Evolutionary conservation across 2,113 vertebrate genomes (phyloP).

Genomic region (Gymnarchus niloticus): DNA sequence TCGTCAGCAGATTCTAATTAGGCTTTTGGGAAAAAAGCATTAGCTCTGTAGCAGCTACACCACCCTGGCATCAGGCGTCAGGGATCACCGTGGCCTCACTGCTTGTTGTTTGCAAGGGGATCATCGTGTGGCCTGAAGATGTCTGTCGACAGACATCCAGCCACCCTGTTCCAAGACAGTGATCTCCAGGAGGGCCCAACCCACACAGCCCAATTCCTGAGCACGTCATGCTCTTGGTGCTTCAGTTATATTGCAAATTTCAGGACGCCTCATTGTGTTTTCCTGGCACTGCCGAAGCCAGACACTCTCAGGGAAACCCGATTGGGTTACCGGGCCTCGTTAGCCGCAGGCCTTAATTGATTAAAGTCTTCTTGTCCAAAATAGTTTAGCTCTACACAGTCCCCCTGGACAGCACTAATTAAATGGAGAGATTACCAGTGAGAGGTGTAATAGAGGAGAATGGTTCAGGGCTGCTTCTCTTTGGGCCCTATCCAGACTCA

Average conservation of each 20-base stretch:
- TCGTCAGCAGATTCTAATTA: slow-evolving; percentile 26
- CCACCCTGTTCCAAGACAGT: background rate
- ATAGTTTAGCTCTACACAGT: slow-evolving; percentile 15
- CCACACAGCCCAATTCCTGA: slow-evolving; percentile 17
- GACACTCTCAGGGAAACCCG: slow-evolving; percentile 27
- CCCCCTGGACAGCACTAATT: slow-evolving; percentile 19
- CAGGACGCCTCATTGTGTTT: slow-evolving; percentile 33
- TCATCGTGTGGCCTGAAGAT: background rate
- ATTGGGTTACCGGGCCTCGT: slow-evolving; percentile 26
- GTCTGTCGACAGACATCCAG: background rate
- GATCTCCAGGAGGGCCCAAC: background rate
- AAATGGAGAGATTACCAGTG: slow-evolving; percentile 17
- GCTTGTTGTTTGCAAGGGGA: background rate
- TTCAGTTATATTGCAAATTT: slow-evolving; percentile 33
- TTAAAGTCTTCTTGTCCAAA: slow-evolving; percentile 33
- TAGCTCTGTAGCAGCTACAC: background rate
- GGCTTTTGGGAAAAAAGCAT: background rate
- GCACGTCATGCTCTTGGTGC: slow-evolving; percentile 2
- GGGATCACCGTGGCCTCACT: background rate
- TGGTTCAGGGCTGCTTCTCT: slow-evolving; percentile 28
- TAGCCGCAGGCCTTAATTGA: slow-evolving; percentile 31
- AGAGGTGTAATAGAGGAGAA: slow-evolving; percentile 28
- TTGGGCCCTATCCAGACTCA: slow-evolving; percentile 18
- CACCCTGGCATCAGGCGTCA: background rate
- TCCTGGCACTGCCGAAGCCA: slow-evolving; percentile 17